These are phyloP conservation scores for Elymnias hypermnestra DNA, from an alignment of 1,140 invertebrate species.

Conservation along the genomic window DNA sequence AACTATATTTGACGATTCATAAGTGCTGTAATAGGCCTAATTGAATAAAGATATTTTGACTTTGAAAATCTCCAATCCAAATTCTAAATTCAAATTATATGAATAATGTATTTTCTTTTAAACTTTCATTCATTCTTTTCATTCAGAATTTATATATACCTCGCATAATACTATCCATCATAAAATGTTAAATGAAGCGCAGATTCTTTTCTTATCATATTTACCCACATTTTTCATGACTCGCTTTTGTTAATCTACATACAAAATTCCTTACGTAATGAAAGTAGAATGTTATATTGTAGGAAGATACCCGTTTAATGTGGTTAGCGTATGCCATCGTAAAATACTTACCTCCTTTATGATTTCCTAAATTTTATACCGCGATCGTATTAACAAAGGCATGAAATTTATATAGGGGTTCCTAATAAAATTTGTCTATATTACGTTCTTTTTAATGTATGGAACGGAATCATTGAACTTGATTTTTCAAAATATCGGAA, in stretches of 20 bases:
- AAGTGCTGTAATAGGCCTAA: too few relatives aligned
- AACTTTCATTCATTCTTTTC: too few relatives aligned
- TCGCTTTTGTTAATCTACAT: slow-evolving; percentile 8
- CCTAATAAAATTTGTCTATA: not conserved
- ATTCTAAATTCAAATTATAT: too few relatives aligned
- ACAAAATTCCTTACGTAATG: slow-evolving; percentile 10
- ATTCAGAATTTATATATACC: not conserved
- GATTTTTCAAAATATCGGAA: too few relatives aligned
- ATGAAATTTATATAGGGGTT: too few relatives aligned
- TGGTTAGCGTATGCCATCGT: not conserved
- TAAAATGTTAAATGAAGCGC: slow-evolving; percentile 10
- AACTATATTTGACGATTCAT: too few relatives aligned
- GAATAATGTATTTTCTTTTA: too few relatives aligned
- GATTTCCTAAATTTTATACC: not conserved
- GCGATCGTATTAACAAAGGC: not conserved
- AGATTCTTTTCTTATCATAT: slow-evolving; percentile 7
- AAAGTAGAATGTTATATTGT: slow-evolving; percentile 5
- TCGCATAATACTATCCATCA: slow-evolving; percentile 11
- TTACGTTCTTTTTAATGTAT: slow-evolving; percentile 4
- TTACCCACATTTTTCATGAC: slow-evolving; percentile 8
- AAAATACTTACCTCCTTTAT: slow-evolving; percentile 4
- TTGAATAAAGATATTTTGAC: too few relatives aligned
- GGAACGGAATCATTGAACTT: too few relatives aligned
- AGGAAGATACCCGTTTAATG: not conserved
- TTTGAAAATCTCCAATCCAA: too few relatives aligned